Evolutionary conservation across 2,888 invertebrate genomes (phyloP).

Genomic region (Drosophila parthenogenetica): DNA sequence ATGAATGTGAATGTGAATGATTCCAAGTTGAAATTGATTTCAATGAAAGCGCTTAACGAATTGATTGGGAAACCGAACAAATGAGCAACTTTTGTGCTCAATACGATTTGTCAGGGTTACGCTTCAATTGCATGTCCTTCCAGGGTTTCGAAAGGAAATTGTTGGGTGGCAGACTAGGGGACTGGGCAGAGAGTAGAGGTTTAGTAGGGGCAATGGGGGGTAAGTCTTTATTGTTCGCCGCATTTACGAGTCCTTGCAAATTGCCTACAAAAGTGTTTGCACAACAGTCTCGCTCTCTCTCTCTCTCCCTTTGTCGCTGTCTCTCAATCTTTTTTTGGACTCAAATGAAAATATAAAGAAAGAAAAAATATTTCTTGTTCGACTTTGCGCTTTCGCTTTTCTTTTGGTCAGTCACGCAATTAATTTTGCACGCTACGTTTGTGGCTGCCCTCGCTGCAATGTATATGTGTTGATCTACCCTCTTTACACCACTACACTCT

Average conservation of each 20-base stretch:
- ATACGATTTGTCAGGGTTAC: slow-evolving; percentile 23
- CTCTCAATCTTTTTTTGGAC: background rate
- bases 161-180: background rate
- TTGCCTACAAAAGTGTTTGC: slow-evolving; percentile 55
- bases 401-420: slow-evolving; percentile 75
- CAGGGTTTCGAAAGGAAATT: slow-evolving; percentile 16
- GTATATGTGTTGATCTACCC: background rate
- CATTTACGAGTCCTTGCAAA: slow-evolving; percentile 39
- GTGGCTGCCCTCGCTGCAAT: slow-evolving; percentile 42
- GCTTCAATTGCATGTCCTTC: slow-evolving; percentile 52
- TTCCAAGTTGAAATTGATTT: slow-evolving; percentile 44
- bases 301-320: background rate
- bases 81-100: slow-evolving; percentile 41
- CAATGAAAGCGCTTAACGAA: slow-evolving; percentile 47
- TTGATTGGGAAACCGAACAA: slow-evolving; percentile 46
- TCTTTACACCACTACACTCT: background rate
- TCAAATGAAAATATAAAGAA: background rate
- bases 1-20: background rate
- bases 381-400: slow-evolving; percentile 47
- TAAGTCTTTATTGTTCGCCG: slow-evolving; percentile 9
- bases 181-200: too few species aligned
- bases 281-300: background rate
- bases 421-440: slow-evolving; percentile 76
- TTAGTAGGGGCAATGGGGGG: background rate
- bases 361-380: slow-evolving; percentile 34